Percentiles rank a stretch among this genome's conserved stretches.
These are phyloP conservation scores for Stictocephala bisonia DNA, from an alignment of 2,888 invertebrate species.

Conservation along the genomic window DNA sequence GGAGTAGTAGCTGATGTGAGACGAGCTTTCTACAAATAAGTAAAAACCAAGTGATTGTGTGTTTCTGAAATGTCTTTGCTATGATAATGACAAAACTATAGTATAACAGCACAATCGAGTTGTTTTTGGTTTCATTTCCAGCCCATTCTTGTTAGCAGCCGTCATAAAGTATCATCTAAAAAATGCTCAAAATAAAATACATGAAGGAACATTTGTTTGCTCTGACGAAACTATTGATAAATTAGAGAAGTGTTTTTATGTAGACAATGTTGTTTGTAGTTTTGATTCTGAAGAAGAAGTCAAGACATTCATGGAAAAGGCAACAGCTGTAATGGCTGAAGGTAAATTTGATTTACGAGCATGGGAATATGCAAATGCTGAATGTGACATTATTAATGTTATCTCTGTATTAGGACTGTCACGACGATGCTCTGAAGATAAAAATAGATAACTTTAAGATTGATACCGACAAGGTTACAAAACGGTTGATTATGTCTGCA, in stretches of 20 bases:
- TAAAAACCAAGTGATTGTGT: no score
- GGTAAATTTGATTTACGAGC: background rate
- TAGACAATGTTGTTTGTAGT: background rate
- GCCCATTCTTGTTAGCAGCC: slow-evolving; percentile 48
- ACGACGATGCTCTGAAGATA: background rate
- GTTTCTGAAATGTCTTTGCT: no score
- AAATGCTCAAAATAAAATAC: background rate
- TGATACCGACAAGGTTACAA: slow-evolving; percentile 18
- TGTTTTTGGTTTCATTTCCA: slow-evolving; percentile 41
- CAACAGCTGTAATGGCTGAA: background rate
- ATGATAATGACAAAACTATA: no score
- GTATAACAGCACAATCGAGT: slow-evolving; percentile 40
- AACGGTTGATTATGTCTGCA: slow-evolving; percentile 44
- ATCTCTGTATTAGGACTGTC: background rate
- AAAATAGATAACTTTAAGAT: background rate
- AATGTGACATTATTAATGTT: no score
- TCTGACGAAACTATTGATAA: background rate
- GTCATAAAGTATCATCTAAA: slow-evolving; percentile 35
- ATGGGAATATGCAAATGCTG: no score
- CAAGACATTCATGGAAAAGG: background rate
- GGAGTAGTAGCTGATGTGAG: slow-evolving; percentile 50
- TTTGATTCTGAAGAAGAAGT: background rate
- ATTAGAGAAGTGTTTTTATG: background rate
- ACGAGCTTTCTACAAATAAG: no score
- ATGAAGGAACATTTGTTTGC: background rate